Base-by-base conservation (phyloP, 1,140 invertebrate genomes). In the Trichoplusia ni region DNA sequence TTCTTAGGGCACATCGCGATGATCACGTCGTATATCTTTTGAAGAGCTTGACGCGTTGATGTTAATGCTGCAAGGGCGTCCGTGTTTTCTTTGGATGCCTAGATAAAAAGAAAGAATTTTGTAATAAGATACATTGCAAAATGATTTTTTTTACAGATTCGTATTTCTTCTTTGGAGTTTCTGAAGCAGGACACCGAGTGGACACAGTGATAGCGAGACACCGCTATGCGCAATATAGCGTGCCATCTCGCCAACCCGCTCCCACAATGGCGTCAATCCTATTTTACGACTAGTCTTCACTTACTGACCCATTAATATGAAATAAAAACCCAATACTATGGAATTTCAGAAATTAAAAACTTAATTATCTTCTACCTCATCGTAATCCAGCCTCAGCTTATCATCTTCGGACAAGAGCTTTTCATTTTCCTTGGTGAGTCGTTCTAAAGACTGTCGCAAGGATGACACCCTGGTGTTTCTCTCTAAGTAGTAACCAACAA, bases 401-500 rank as follows among this genome's bases (percentile, higher is more conserved):
- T 83, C 95, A 93, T 90, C 98, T 94, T 81, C 97, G 92, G 63
- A 94, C 91, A 62, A 94, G 82, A 47, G 96, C 81, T 71, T 93
- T 92, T 53, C 91, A 80, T 98, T 98, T 44, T 96, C 94, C 19
- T 94, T 93, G 0, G 96, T 91, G 13, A 97, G 91, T 49, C 96
- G 93, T 64, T 96, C 94, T 0, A 98, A 82, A 14, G 94, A 94
- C 3, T 93, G 90, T 69, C 96, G 95, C 91, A 98, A 94, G 2
- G 94, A 94, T 0, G 94, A 93, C n/a, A 96, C 93, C 6, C 96
- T 91, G 2, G 93, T 91, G 77, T 97, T 95, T 29, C 96, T 92
- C 91, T 98, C 97, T 33, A 98, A 89, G 84, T 97, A 99, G 84
- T 99, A 99, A 7, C 95, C 96, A 33, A 98, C 96, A 84, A 98